These are phyloP conservation scores for Tiliacea citrago DNA, from an alignment of 2,888 invertebrate species.

Conservation along the genomic window DNA sequence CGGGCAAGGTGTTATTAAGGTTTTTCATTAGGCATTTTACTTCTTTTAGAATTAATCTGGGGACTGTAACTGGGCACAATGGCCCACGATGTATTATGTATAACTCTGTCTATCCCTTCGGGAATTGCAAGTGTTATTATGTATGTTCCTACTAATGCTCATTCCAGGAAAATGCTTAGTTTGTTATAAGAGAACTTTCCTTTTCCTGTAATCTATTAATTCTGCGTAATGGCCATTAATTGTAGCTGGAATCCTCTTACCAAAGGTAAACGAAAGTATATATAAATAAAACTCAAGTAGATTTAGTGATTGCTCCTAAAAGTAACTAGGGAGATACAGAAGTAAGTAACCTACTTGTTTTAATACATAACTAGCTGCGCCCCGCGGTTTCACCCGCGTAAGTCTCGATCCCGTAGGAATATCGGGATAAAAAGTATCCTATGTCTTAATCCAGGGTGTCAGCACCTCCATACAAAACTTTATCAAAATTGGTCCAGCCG, in stretches of 20 bases:
- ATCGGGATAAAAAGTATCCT: too few species aligned
- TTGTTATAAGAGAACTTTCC: slow-evolving; percentile 38
- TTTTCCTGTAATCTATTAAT: slow-evolving; percentile 41
- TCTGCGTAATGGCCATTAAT: slow-evolving; percentile 55
- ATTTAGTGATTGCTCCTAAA: slow-evolving; percentile 8
- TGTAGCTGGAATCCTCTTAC: slow-evolving; percentile 37
- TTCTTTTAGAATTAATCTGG: too few species aligned
- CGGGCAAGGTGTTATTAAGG: neutral
- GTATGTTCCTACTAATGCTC: neutral
- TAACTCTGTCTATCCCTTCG: neutral
- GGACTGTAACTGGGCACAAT: too few species aligned
- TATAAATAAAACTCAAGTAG: slow-evolving; percentile 43
- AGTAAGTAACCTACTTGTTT: slow-evolving; percentile 20
- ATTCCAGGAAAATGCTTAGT: slow-evolving; percentile 17
- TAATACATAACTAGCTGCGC: neutral
- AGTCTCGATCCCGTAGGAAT: too few species aligned
- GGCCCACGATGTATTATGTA: too few species aligned
- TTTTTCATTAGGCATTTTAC: too few species aligned
- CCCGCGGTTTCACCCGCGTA: too few species aligned
- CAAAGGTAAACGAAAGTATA: slow-evolving; percentile 42
- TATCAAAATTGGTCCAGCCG: too few species aligned
- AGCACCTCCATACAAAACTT: too few species aligned
- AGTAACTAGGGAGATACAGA: slow-evolving; percentile 16
- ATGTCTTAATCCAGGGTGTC: too few species aligned
- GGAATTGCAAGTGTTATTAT: too few species aligned